Percentiles rank a stretch among this genome's conserved stretches.
Conservation (phyloP, 2,113 vertebrate genomes). For the Cinclus mexicanus region DNA sequence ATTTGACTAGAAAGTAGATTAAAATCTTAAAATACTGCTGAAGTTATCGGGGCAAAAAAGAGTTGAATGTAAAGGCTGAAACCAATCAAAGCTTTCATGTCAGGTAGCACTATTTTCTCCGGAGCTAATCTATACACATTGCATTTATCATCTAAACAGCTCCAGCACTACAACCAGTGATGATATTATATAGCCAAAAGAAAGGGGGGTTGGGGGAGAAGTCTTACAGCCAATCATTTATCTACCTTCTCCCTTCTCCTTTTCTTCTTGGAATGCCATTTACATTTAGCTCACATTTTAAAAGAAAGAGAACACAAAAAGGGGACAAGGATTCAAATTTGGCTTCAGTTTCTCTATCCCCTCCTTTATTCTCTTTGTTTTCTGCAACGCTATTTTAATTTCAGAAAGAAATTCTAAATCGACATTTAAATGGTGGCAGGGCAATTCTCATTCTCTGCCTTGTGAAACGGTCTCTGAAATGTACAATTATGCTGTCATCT, state of each 20-base stretch:
- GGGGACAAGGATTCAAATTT: conserved; percentile 56
- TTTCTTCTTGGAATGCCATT: conserved; percentile 17
- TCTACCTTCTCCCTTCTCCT: not conserved
- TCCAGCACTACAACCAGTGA: conserved; percentile 36
- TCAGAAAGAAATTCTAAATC: conserved; percentile 76
- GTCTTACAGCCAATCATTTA: conserved; percentile 50
- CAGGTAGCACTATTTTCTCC: conserved; percentile 28
- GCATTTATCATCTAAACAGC: conserved; percentile 71
- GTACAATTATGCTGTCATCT: conserved; percentile 88
- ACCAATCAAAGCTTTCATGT: conserved; percentile 58
- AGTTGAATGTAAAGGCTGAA: conserved; percentile 54
- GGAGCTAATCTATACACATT: conserved; percentile 54
- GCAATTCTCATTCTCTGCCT: conserved; percentile 78
- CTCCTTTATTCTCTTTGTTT: conserved; percentile 19
- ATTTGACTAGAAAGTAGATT: conserved; percentile 68
- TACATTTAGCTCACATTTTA: conserved; percentile 60
- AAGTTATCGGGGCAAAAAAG: conserved; percentile 62
- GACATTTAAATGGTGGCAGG: conserved; percentile 82
- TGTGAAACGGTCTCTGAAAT: conserved; percentile 78
- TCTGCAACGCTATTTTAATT: conserved; percentile 66
- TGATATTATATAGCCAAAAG: conserved; percentile 40
- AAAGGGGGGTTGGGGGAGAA: not conserved
- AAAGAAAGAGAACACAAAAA: conserved; percentile 47
- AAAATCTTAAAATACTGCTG: conserved; percentile 72
- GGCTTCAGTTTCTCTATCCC: conserved; percentile 7